Evolutionary conservation across 1,140 invertebrate species (phyloP).

Genomic region (Anagrus nilaparvatae): DNA sequence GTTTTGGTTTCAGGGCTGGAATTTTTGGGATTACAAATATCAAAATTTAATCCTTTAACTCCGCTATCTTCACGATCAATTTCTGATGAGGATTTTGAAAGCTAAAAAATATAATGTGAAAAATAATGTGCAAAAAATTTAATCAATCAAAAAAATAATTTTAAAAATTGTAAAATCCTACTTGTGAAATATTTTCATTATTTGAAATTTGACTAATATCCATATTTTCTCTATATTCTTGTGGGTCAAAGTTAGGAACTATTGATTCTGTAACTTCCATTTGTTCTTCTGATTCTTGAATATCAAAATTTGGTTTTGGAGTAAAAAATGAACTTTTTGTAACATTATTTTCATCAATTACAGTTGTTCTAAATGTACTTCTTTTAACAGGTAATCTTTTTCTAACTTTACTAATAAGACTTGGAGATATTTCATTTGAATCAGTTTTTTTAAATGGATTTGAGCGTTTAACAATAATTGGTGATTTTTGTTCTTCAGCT

Average conservation of each 20-base stretch:
- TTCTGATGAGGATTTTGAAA: too few species aligned
- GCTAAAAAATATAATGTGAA: too few species aligned
- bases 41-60: too few species aligned
- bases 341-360: conserved; percentile 24
- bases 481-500: conserved; percentile 10
- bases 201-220: too few species aligned
- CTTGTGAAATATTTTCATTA: too few species aligned
- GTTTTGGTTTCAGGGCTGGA: too few species aligned
- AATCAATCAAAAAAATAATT: too few species aligned
- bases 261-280: background rate
- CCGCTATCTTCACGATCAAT: too few species aligned
- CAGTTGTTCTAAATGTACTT: conserved; percentile 22
- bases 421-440: conserved; percentile 18
- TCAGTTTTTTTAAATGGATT: conserved; percentile 22
- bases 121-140: too few species aligned
- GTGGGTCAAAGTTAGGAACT: background rate
- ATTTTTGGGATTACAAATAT: too few species aligned
- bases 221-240: conserved; percentile 9
- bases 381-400: conserved; percentile 16
- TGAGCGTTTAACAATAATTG: conserved; percentile 12
- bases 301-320: background rate
- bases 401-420: conserved; percentile 18
- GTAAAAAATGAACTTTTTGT: conserved; percentile 28
- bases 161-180: too few species aligned
- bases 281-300: background rate